phyloP scores from a whole-genome alignment of 2,888 invertebrate species.

The Pachydiplax longipennis region DNA sequence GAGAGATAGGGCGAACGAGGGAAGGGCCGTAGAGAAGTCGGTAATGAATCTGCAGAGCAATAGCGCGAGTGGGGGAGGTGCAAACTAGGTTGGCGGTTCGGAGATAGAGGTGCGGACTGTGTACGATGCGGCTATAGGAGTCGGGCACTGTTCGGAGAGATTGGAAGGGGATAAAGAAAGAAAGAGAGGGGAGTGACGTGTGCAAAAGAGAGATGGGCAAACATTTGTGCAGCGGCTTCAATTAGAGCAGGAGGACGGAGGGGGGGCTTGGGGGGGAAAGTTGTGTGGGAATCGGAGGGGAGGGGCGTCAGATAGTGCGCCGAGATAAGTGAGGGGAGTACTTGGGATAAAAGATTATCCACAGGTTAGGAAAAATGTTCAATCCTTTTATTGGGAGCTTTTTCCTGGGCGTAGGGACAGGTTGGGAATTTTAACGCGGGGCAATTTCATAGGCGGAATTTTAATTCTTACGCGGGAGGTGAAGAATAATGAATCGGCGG shows the following conservation, averaged over 20 bases:
- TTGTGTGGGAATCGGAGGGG: neutral
- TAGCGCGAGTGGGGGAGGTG: neutral
- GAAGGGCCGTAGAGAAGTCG: neutral
- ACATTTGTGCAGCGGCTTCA: slow-evolving; percentile 44
- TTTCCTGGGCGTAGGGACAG: neutral
- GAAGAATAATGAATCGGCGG: neutral
- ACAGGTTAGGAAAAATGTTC: neutral
- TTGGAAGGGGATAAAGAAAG: neutral
- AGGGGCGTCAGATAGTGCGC: neutral
- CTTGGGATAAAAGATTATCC: slow-evolving; percentile 31
- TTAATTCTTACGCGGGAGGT: neutral
- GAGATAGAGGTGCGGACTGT: neutral
- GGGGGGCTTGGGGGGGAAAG: neutral
- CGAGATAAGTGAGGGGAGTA: neutral
- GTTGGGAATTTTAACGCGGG: neutral
- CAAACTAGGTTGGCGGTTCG: neutral
- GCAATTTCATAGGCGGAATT: neutral
- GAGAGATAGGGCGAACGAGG: neutral
- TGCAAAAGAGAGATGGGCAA: slow-evolving; percentile 25
- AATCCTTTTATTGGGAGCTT: neutral
- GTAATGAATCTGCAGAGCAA: neutral
- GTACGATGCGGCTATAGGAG: slow-evolving; percentile 1
- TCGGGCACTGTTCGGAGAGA: slow-evolving; percentile 21
- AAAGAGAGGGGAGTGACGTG: neutral
- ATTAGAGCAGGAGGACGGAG: slow-evolving; percentile 7